A percentile compares a stretch with the other conserved stretches of the same genome.
These are phyloP conservation scores for Dicycla oo DNA, from an alignment of 2,888 invertebrate genomes.

Conservation along the genomic window DNA sequence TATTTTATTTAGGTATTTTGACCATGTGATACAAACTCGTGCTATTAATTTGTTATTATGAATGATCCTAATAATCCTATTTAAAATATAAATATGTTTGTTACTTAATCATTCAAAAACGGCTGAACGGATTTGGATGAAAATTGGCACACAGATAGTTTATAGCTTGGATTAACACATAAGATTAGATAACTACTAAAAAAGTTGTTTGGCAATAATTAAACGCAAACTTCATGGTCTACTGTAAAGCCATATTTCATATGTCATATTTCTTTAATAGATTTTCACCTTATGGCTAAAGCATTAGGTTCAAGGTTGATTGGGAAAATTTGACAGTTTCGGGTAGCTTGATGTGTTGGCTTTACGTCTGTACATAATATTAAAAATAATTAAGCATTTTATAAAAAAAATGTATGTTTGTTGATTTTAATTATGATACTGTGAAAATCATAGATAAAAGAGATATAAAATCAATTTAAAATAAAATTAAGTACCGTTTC, in stretches of 20 bases:
- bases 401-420: not conserved
- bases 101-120: not conserved
- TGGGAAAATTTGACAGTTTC: no score
- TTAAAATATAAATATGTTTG: not conserved
- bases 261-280: no score
- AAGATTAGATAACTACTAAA: not conserved
- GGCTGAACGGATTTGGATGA: not conserved
- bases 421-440: slow-evolving; percentile 10
- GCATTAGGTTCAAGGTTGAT: no score
- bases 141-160: not conserved
- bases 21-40: not conserved
- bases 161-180: not conserved
- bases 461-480: not conserved
- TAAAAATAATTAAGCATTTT: not conserved
- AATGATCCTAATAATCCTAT: not conserved
- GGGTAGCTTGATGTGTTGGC: no score
- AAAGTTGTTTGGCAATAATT: not conserved
- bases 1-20: no score
- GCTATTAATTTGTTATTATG: not conserved
- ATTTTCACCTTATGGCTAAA: no score
- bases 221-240: not conserved
- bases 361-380: no score
- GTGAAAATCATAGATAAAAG: slow-evolving; percentile 3
- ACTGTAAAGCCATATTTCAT: no score
- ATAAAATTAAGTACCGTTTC: not conserved